Base-by-base conservation (phyloP, 2,888 invertebrate species). In the Zelleria hepariella region DNA sequence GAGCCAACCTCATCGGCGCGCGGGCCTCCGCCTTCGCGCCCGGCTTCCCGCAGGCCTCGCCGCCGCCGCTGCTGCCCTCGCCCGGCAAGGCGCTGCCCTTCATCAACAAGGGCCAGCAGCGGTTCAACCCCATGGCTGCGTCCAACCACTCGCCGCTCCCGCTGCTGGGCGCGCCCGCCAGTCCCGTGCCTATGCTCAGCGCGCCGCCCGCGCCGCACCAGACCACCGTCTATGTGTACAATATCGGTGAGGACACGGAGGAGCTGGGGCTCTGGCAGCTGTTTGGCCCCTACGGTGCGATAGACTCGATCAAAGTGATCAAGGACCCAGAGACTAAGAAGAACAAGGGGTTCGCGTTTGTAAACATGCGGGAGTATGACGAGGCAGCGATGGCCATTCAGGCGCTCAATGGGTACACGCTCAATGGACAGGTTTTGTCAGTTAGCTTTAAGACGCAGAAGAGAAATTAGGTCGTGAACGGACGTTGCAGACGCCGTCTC, bases 401-500 rank as follows among this genome's bases (percentile, higher is more conserved):
- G 76, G 86, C 87, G 59, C 86, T 89, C 73, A 89, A 89, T 65
- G 89, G 89, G 65, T 88, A 87, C 74, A 84, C 89, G 80, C 88
- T 89, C 80, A 89, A 89, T 68, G 89, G 89, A 68, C 89, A 89
- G 81, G 89, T 89, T 77, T 80, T 89, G 74, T 89, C 89, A 58
- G 89, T 89, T 85, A 89, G 87, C 82, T 89, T 89, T 86, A 89
- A 89, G 82, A 89, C 89, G 64, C 89, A 88, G 80, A 89, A 89
- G 81, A 57, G 72, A 80, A 83, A 79, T 75, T 85, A 84, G 78
- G 68, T 72, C 73, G 71, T 77, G 73, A 70, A 75, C 76, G 81
- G 84, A 82, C 84, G 81, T 84, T 83, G 60, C 73, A 66, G 76
- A 82, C 81, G 81, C 79, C 78, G 73, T 80, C 73, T 74, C 72